Base-by-base conservation (phyloP, 1,140 invertebrate genomes). In the Drosophila grimshawi region DNA sequence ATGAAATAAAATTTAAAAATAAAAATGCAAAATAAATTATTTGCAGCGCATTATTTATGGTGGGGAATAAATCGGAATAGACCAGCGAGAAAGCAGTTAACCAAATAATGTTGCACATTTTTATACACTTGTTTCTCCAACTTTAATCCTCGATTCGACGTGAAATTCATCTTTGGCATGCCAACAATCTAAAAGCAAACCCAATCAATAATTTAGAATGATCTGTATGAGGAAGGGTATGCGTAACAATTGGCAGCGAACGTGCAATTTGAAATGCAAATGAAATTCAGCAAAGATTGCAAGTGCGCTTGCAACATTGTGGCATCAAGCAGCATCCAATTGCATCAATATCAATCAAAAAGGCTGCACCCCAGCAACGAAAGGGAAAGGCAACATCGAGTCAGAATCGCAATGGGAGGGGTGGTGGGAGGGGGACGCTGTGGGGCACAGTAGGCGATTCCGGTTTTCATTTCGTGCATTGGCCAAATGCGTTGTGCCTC, bases 1-100 rank as follows among this genome's bases (percentile, higher is more conserved):
- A 83, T 80, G 67, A 65, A 86, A 85, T 85, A 83, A 83, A 88
- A 80, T 67, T 80, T 77, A 78, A 83, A 83, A 57, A 72, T 55
- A 69, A 68, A 60, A 75, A 72, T 85, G 73, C 55, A 76, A 69
- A 78, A 74, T 56, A 67, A 81, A 76, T 56, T 6, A 30, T 6
- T n/a, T 48, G 3, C 35, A 59, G 45, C 39, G 10, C 53, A 29
- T n/a, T 27, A 43, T 80, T 75, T 43, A 52, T 33, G 39, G 2
- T 6, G 5, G 45, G 5, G 1, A 49, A 11, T 45, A 19, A 33
- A 33, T 5, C 0, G 19, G 19, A 33, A 43, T n/a, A 43, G n/a
- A 10, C 39, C n/a, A 43, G n/a, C 39, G 6, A n/a, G 39, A 43
- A 39, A n/a, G 10, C 10, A 6, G 19, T 19, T 19, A 19, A 19